Evolutionary conservation across 2,888 invertebrate species (phyloP), one percentile per base, ranked within the genome.

Genomic region (Thera britannica): DNA sequence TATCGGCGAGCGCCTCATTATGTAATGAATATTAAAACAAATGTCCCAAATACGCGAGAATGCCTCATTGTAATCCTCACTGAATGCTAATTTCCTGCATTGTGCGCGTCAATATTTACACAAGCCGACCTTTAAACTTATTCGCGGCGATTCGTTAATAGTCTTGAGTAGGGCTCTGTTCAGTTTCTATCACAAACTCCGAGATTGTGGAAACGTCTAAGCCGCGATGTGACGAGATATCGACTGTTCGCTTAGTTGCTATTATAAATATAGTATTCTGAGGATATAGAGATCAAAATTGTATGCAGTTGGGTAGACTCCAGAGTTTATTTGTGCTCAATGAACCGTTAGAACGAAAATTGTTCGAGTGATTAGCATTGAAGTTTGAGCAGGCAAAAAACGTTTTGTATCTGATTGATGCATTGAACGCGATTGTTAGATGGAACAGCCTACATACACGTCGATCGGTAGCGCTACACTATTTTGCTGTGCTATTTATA

Each of bases 21-120:
- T 89, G 86, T 92, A 93, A 92, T 90, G 90, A 91, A 90, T 90
- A 88, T 90, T 83, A 89, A 90, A 90, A 86, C 90, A 86, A 88
- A 87, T 86, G 90, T 84, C 86, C 90, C 86, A 84, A 90, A 91
- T 89, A 85, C 84, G 80, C 77, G 83, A 80, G 78, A 79, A 81
- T 79, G 79, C 78, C 76, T 76, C 79, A 79, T 82, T 85, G 83
- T 83, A 83, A 83, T 79, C 74, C 70, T 78, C 75, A 75, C 77
- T 70, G 73, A 70, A 73, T 75, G 74, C 76, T 78, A 78, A 75
- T 77, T 74, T 70, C 62, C 67, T 62, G 66, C 64, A 68, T 61
- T 71, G 76, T 77, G 46, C 68, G 65, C 73, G 77, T 82, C 76
- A 80, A 81, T 83, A 79, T 85, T 84, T 81, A 82, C 77, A 76